Conservation (phyloP, 2,888 invertebrate genomes). For the Dasypolia templi region DNA sequence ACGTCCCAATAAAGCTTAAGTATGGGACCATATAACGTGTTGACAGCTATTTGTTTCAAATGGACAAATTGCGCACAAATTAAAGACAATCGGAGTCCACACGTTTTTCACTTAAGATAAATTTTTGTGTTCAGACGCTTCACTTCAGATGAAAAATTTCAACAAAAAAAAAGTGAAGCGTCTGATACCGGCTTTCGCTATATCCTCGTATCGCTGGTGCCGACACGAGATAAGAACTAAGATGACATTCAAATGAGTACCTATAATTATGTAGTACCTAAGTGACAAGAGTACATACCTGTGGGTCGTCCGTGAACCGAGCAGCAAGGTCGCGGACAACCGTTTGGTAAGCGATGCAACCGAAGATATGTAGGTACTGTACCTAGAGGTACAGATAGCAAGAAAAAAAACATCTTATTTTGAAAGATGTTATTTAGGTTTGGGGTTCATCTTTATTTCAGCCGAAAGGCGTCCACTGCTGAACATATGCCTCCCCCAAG, state of each 20-base stretch:
- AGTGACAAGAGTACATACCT: no score
- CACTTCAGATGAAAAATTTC: not conserved
- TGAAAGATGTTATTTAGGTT: no score
- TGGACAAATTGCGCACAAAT: no score
- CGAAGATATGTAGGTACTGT: slow-evolving; percentile 2
- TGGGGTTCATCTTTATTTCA: no score
- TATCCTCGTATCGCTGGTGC: not conserved
- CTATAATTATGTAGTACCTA: no score
- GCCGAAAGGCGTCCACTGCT: no score
- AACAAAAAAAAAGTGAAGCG: not conserved
- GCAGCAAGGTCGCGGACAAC: slow-evolving; percentile 35
- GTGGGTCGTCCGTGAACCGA: slow-evolving; percentile 32
- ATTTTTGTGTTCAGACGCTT: not conserved
- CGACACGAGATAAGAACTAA: not conserved
- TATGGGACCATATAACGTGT: no score
- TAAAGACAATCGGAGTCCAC: not conserved
- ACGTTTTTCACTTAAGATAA: not conserved
- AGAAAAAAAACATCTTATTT: not conserved
- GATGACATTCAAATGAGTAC: not conserved
- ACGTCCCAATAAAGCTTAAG: no score
- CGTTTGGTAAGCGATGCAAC: slow-evolving; percentile 39
- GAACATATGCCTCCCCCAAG: no score
- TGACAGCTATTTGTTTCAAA: no score
- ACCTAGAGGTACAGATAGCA: slow-evolving; percentile 10
- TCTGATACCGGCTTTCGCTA: not conserved